Percentiles rank a stretch among this genome's conserved stretches.
Conservation (phyloP, 2,797 vertebrate genomes). For the Dicrostonyx torquatus region DNA sequence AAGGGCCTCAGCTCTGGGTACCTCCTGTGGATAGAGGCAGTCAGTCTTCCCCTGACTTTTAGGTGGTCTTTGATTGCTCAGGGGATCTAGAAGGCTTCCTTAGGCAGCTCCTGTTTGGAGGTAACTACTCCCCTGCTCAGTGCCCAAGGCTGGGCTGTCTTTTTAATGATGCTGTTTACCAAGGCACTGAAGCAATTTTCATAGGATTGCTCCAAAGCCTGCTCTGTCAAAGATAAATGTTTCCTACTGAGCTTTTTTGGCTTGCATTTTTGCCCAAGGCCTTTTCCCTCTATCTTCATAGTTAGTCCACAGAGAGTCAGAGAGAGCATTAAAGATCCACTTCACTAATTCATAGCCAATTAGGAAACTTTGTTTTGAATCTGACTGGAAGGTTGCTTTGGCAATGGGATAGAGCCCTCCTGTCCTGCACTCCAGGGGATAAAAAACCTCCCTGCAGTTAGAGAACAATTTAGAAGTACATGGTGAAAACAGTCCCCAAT, state of each 20-base stretch:
- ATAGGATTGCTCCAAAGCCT: constrained; percentile 37
- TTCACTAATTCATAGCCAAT: constrained; percentile 64
- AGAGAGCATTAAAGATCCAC: constrained; percentile 43
- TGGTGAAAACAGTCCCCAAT: background rate
- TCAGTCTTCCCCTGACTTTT: background rate
- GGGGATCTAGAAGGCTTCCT: background rate
- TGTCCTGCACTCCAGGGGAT: background rate
- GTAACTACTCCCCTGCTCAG: background rate
- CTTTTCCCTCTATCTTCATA: constrained; percentile 14
- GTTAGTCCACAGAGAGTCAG: constrained; percentile 24
- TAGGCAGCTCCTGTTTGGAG: background rate
- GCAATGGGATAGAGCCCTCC: background rate
- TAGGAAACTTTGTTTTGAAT: constrained; percentile 39
- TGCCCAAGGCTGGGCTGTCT: constrained; percentile 6
- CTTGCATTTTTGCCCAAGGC: constrained; percentile 67
- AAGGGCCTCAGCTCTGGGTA: background rate
- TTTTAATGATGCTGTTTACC: constrained; percentile 63
- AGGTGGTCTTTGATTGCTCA: constrained; percentile 21
- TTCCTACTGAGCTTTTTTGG: constrained; percentile 49
- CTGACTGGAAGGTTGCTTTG: background rate
- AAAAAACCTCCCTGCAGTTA: background rate
- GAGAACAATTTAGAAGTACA: constrained; percentile 49
- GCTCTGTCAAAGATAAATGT: constrained; percentile 46
- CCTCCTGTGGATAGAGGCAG: background rate
- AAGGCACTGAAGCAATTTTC: constrained; percentile 45